Base-by-base conservation (phyloP, 2,113 vertebrate species). In the Esox niger region DNA sequence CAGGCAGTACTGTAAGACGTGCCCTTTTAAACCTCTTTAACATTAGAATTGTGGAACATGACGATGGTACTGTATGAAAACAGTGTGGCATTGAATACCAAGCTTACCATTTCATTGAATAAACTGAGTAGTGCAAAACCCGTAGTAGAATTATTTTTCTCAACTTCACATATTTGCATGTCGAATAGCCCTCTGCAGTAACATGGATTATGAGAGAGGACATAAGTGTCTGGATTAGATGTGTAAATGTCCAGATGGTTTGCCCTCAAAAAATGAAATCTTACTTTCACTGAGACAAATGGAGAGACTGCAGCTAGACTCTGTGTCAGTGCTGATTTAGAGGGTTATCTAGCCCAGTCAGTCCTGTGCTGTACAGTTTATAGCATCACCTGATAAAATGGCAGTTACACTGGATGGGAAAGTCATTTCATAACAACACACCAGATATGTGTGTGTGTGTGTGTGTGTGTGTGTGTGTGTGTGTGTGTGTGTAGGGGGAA, bases 241-340 rank as follows among this genome's bases (percentile, higher is more conserved):
- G 25, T 66, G 49, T 71, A 26, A n/a, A 38, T 23, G 56, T 71
- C 65, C 65, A 72, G 71, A 81, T 74, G 62, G 68, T 76, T 74
- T 70, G 26, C 55, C 31, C 66, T 70, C 32, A 27, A 55, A 27
- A 55, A 79, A 11, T 63, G 46, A 69, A 79, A 75, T 71, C 63
- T 15, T 46, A 77, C 43, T 82, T 82, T 74, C 78, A 80, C 38
- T 17, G 29, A 46, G 64, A 66, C 59, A 69, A 75, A 75, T 77
- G 1, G 62, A 38, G n/a, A 76, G 69, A 46, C 59, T 78, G 49
- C 64, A 67, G 43, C 30, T 68, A 21, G 52, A 73, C 43, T 55
- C 59, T 62, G 57, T 78, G 75, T 70, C 78, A 73, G 52, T 32
- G 47, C 31, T 81, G 80, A 88, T 86, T 86, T 73, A 82, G 66